Percentiles rank a stretch among this genome's conserved stretches.
Conservation (phyloP, 2,113 vertebrate species). For the Nanorana parkeri region DNA sequence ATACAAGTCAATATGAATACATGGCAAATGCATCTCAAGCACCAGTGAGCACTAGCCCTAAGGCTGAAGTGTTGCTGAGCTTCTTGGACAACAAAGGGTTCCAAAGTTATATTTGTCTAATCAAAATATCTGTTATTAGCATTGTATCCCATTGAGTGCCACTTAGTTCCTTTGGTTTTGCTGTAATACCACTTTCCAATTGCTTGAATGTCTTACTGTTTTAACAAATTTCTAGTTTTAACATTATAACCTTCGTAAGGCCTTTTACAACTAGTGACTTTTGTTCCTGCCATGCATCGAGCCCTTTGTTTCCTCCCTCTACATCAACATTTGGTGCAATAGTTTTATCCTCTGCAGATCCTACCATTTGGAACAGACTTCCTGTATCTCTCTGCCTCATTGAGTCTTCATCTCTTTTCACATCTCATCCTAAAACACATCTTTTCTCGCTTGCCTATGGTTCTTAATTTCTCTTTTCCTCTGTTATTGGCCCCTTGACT, state of each 20-base stretch:
- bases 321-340: conserved; percentile 54
- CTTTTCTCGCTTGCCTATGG: conserved; percentile 58
- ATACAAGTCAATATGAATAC: no score
- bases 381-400: conserved; percentile 58
- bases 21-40: no score
- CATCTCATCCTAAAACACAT: conserved; percentile 59
- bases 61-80: no score
- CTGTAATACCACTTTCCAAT: no score
- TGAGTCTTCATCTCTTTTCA: conserved; percentile 58
- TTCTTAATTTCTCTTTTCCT: conserved; percentile 58
- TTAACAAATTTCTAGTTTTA: background rate
- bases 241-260: conserved; percentile 26
- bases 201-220: background rate
- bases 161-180: no score
- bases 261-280: conserved; percentile 15
- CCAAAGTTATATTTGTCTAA: no score
- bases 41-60: no score
- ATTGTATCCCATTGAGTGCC: no score
- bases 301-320: conserved; percentile 51
- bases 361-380: conserved; percentile 55
- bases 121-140: no score
- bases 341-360: conserved; percentile 56
- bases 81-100: no score
- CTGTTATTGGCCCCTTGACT: conserved; percentile 58
- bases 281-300: conserved; percentile 20